A percentile compares a stretch with the other conserved stretches of the same genome.
Evolutionary conservation across 2,797 vertebrate species (phyloP).

Genomic region (Lacerta agilis): DNA sequence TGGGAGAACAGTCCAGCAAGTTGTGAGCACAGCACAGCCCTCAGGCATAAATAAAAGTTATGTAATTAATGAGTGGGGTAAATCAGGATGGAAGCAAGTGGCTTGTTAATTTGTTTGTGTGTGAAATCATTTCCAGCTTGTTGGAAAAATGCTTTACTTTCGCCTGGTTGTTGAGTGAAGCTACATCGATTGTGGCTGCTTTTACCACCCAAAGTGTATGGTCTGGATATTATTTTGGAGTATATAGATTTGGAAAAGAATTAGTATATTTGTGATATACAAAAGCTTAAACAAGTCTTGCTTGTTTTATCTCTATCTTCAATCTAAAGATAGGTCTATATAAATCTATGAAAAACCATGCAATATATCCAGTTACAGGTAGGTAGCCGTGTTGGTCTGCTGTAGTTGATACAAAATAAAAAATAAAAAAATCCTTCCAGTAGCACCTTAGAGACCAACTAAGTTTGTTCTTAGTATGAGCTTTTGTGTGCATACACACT

Average conservation of each 20-base stretch:
- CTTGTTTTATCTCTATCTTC: neutral
- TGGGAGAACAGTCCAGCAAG: constrained; percentile 64
- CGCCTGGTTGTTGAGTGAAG: constrained; percentile 32
- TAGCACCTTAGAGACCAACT: too few relatives aligned
- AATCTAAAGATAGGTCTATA: neutral
- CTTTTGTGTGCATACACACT: too few relatives aligned
- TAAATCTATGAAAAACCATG: neutral
- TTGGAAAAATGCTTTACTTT: constrained; percentile 50
- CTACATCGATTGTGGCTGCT: constrained; percentile 3
- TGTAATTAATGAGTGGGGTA: constrained; percentile 76
- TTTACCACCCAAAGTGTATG: constrained; percentile 21
- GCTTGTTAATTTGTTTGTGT: constrained; percentile 65
- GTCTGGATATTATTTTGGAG: constrained; percentile 8
- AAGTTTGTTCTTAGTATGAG: too few relatives aligned
- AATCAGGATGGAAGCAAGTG: constrained; percentile 68
- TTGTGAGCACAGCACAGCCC: constrained; percentile 65
- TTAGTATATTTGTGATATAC: neutral
- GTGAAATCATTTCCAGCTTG: constrained; percentile 62
- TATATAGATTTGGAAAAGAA: neutral
- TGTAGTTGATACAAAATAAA: too few relatives aligned
- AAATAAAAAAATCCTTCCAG: too few relatives aligned
- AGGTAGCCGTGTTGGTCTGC: too few relatives aligned
- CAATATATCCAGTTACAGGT: neutral
- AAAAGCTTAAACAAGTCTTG: neutral
- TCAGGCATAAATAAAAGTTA: constrained; percentile 75